A percentile compares a stretch with the other conserved stretches of the same genome.
Evolutionary conservation across 2,888 invertebrate species (phyloP).

Genomic region (Ophion costatus): DNA sequence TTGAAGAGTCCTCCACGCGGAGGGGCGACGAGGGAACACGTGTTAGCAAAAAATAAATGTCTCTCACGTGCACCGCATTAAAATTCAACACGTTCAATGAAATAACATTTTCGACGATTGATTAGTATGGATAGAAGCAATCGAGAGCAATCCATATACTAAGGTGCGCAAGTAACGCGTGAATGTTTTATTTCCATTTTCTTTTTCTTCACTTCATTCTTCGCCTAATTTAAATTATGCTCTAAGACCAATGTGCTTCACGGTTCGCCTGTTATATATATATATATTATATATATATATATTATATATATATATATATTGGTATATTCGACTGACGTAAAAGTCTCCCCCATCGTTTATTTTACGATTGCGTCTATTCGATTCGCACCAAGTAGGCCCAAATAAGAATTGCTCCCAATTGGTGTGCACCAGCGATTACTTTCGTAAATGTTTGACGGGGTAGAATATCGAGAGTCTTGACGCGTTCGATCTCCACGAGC

Average conservation of each 20-base stretch:
- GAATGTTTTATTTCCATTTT: too few species aligned
- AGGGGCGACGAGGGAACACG: conserved; percentile 10
- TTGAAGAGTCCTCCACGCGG: neutral
- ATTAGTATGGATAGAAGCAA: too few species aligned
- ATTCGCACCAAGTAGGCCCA: too few species aligned
- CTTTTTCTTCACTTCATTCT: too few species aligned
- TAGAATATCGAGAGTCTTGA: conserved; percentile 24
- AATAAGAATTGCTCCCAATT: neutral
- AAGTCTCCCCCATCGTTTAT: conserved; percentile 20
- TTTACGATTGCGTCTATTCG: too few species aligned
- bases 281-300: too few species aligned
- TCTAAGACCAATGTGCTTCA: too few species aligned
- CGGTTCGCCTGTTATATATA: too few species aligned
- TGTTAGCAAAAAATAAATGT: conserved; percentile 3
- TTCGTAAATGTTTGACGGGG: conserved; percentile 31
- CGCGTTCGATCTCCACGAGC: neutral
- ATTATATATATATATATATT: neutral
- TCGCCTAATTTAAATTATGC: too few species aligned
- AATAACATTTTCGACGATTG: neutral
- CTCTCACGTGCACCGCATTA: neutral
- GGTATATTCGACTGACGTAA: neutral
- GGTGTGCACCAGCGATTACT: conserved; percentile 8
- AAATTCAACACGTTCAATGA: neutral
- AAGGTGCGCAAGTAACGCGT: too few species aligned
- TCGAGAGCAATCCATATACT: too few species aligned